These are phyloP conservation scores for Lichenostomus cassidix DNA, from an alignment of 2,113 vertebrate genomes.

Conservation along the genomic window DNA sequence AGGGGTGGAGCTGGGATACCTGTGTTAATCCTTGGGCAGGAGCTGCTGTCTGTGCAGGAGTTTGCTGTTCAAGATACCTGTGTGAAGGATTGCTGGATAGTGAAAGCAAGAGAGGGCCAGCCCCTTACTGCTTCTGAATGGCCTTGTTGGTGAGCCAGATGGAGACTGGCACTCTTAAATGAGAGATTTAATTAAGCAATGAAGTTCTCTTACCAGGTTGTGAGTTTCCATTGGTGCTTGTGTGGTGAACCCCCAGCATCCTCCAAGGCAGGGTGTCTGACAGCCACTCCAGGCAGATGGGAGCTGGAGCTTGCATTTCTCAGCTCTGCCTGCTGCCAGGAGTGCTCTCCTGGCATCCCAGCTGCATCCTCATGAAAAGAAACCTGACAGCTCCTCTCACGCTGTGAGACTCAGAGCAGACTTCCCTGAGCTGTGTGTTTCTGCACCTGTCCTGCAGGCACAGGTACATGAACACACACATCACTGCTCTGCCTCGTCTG, in stretches of 20 bases:
- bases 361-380: background rate
- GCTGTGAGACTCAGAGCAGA: background rate
- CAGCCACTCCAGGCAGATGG: background rate
- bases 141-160: background rate
- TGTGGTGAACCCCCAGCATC: background rate
- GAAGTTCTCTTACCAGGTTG: background rate
- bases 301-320: background rate
- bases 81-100: background rate
- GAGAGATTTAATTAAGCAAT: background rate
- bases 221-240: background rate
- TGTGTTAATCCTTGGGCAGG: background rate
- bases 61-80: background rate
- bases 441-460: background rate
- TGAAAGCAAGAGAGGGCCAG: background rate
- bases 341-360: background rate
- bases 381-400: background rate
- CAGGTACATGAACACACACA: accelerated
- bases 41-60: background rate
- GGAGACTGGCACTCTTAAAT: background rate
- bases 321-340: background rate
- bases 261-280: background rate
- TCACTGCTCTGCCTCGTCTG: background rate
- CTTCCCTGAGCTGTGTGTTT: accelerated
- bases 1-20: background rate
- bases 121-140: background rate